A percentile compares a stretch with the other conserved stretches of the same genome.
phyloP scores from a whole-genome alignment of 2,888 invertebrate genomes.

The Drosophila peninsularis region DNA sequence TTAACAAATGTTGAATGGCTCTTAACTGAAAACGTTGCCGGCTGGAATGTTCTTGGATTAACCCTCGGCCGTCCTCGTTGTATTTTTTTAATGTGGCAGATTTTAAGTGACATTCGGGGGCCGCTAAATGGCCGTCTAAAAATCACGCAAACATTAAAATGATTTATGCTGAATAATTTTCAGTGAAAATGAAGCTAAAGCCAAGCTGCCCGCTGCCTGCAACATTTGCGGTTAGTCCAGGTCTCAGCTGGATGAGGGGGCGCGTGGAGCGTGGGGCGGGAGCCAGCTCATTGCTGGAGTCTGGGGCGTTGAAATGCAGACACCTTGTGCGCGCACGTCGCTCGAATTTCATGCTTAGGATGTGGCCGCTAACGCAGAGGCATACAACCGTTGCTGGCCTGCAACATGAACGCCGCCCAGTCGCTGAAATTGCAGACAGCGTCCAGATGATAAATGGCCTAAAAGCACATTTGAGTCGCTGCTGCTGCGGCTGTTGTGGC shows the following conservation, averaged over 20 bases:
- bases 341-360: conserved; percentile 70
- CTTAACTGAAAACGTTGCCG: background rate
- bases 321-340: conserved; percentile 74
- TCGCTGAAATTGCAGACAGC: conserved; percentile 75
- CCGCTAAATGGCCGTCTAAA: conserved; percentile 75
- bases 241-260: conserved; percentile 26
- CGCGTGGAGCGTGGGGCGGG: background rate
- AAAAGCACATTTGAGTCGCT: conserved; percentile 73
- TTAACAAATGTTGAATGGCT: background rate
- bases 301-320: conserved; percentile 74
- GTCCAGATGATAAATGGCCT: conserved; percentile 73
- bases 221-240: conserved; percentile 59
- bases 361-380: conserved; percentile 22
- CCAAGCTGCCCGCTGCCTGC: conserved; percentile 51
- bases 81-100: conserved; percentile 68
- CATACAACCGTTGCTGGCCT: conserved; percentile 32
- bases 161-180: conserved; percentile 79
- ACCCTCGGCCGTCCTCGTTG: conserved; percentile 48
- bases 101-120: conserved; percentile 76
- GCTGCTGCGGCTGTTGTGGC: conserved; percentile 44
- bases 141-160: conserved; percentile 79
- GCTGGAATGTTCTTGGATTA: conserved; percentile 5
- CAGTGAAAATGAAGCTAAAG: conserved; percentile 74
- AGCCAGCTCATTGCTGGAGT: conserved; percentile 24
- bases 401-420: conserved; percentile 67